phyloP scores from a whole-genome alignment of 2,797 vertebrate species.

The Prunella strophiata region DNA sequence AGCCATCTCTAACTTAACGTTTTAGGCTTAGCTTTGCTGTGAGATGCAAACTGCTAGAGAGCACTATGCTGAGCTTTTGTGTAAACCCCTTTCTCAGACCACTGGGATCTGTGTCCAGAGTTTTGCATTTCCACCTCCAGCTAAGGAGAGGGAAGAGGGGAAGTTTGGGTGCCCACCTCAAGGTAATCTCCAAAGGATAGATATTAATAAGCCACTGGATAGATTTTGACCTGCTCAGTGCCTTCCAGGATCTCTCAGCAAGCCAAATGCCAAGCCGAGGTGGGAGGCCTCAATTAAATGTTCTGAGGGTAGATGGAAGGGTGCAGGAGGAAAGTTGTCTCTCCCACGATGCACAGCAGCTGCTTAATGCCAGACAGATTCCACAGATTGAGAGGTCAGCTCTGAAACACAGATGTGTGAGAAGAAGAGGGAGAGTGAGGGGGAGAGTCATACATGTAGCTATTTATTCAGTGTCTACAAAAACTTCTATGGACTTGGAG shows the following conservation, averaged over 20 bases:
- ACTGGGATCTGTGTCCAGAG: background rate
- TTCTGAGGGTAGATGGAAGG: background rate
- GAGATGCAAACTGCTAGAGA: background rate
- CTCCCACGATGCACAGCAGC: background rate
- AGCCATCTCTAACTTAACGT: background rate
- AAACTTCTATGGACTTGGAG: slow-evolving; percentile 13
- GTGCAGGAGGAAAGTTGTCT: background rate
- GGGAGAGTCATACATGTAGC: background rate
- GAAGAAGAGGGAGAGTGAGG: background rate
- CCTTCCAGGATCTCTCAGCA: background rate
- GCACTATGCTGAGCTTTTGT: accelerated
- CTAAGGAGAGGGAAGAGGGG: background rate
- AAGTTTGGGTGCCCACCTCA: background rate
- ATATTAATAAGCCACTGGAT: background rate
- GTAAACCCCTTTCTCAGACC: background rate
- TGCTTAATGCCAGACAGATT: background rate
- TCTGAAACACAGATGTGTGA: slow-evolving; percentile 10
- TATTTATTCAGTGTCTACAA: background rate
- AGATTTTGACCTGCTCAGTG: background rate
- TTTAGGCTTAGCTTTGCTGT: background rate
- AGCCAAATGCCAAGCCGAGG: background rate
- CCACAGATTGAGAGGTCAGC: slow-evolving; percentile 15
- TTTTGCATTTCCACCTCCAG: background rate
- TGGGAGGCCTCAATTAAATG: background rate
- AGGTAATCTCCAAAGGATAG: background rate